phyloP scores from a whole-genome alignment of 2,888 invertebrate genomes.

The Beris chalybata region DNA sequence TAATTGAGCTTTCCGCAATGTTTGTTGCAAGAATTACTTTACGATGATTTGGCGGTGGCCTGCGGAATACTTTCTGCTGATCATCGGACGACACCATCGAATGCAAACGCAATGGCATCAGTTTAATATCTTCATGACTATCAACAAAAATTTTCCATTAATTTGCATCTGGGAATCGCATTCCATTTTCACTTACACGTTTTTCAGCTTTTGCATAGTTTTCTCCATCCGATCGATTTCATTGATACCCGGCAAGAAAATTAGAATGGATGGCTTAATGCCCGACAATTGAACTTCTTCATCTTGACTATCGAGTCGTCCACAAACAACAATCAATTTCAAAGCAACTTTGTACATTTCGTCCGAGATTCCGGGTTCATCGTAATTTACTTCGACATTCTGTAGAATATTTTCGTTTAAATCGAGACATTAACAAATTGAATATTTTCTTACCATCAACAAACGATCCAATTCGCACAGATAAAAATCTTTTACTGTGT shows the following conservation, averaged over 20 bases:
- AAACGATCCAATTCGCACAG: slow-evolving; percentile 59
- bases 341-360: slow-evolving; percentile 65
- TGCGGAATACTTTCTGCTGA: slow-evolving; percentile 64
- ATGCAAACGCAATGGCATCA: slow-evolving; percentile 60
- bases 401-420: slow-evolving; percentile 42
- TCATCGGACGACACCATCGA: slow-evolving; percentile 79
- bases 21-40: slow-evolving; percentile 90
- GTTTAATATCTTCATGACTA: slow-evolving; percentile 40
- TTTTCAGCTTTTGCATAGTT: slow-evolving; percentile 45
- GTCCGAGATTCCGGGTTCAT: slow-evolving; percentile 62
- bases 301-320: slow-evolving; percentile 54
- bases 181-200: slow-evolving; percentile 25
- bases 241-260: slow-evolving; percentile 86
- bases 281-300: slow-evolving; percentile 45
- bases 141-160: slow-evolving; percentile 7
- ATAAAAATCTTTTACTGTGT: slow-evolving; percentile 65
- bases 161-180: neutral
- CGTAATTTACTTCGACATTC: slow-evolving; percentile 58
- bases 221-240: slow-evolving; percentile 77
- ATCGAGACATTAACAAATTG: slow-evolving; percentile 13
- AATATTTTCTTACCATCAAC: slow-evolving; percentile 39
- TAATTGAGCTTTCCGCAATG: slow-evolving; percentile 91
- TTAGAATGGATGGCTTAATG: slow-evolving; percentile 69
- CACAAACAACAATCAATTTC: slow-evolving; percentile 64
- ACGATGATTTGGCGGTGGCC: slow-evolving; percentile 56